Conservation (phyloP, 1,140 invertebrate genomes). For the Drosophila prosaltans region DNA sequence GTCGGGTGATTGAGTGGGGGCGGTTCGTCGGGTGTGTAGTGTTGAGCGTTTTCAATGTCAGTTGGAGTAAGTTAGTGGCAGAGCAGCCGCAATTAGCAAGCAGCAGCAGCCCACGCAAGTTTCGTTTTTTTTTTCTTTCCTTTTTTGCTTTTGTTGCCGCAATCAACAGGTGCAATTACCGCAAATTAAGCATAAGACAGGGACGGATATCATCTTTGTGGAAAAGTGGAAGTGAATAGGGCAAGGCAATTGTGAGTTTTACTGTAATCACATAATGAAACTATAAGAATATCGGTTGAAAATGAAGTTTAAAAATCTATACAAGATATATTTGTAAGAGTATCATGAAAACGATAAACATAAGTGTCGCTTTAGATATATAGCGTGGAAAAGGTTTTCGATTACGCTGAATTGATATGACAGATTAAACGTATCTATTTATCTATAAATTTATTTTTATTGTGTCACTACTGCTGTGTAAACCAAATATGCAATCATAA, state of each 20-base stretch:
- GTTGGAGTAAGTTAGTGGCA: conserved; percentile 16
- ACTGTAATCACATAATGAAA: no score
- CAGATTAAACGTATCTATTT: no score
- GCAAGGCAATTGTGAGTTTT: no score
- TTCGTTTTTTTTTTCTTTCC: neutral
- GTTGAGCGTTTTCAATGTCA: conserved; percentile 48
- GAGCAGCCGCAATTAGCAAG: neutral
- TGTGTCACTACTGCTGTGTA: no score
- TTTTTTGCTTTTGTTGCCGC: neutral
- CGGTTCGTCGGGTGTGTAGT: neutral
- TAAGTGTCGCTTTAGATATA: no score
- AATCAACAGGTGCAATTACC: conserved; percentile 45
- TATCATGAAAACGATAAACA: no score
- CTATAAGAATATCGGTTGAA: no score
- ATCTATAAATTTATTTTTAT: no score
- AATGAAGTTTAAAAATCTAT: no score
- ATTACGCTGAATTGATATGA: no score
- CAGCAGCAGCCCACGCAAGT: conserved; percentile 14
- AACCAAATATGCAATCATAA: neutral
- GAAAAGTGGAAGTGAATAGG: neutral
- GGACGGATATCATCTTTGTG: neutral
- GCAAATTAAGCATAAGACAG: conserved; percentile 19
- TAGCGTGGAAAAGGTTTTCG: no score
- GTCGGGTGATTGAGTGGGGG: neutral
- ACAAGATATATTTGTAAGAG: no score